phyloP scores from a whole-genome alignment of 2,888 invertebrate genomes.

The Cephus runcator region DNA sequence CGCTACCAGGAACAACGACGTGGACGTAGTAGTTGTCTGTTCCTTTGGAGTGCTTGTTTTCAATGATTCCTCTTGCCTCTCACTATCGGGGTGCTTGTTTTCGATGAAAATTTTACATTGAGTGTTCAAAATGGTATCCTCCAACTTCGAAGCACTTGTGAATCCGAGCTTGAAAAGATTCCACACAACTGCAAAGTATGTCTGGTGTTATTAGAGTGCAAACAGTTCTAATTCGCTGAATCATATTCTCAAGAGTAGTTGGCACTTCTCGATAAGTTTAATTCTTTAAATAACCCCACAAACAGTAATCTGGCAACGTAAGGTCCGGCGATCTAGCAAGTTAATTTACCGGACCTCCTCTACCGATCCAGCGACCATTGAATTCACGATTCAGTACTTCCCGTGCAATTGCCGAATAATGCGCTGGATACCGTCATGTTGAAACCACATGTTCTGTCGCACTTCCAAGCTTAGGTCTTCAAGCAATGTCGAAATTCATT shows the following conservation, averaged over 20 bases:
- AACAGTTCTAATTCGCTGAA: background rate
- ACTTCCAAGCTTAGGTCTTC: too few species aligned
- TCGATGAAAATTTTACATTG: background rate
- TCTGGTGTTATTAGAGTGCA: conserved; percentile 8
- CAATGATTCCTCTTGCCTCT: conserved; percentile 15
- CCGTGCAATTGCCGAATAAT: too few species aligned
- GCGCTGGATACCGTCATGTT: too few species aligned
- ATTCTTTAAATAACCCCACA: conserved; percentile 22
- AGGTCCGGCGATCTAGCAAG: conserved; percentile 17
- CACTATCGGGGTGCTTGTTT: conserved; percentile 10
- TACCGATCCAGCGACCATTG: conserved; percentile 18
- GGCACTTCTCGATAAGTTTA: conserved; percentile 19
- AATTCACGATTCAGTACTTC: background rate
- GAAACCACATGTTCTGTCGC: too few species aligned
- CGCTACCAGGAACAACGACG: conserved; percentile 12
- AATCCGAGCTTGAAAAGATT: conserved; percentile 1
- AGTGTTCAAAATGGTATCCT: too few species aligned
- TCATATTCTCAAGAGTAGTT: conserved; percentile 17
- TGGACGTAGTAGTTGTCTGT: conserved; percentile 4
- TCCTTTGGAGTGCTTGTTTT: conserved; percentile 4
- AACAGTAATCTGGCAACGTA: conserved; percentile 16
- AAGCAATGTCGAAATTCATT: too few species aligned
- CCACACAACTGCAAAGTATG: background rate
- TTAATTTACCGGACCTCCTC: conserved; percentile 13
- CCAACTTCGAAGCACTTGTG: conserved; percentile 1